Percentiles rank a stretch among this genome's conserved stretches.
phyloP scores from a whole-genome alignment of 2,797 vertebrate species.

The Sebastes alutus region DNA sequence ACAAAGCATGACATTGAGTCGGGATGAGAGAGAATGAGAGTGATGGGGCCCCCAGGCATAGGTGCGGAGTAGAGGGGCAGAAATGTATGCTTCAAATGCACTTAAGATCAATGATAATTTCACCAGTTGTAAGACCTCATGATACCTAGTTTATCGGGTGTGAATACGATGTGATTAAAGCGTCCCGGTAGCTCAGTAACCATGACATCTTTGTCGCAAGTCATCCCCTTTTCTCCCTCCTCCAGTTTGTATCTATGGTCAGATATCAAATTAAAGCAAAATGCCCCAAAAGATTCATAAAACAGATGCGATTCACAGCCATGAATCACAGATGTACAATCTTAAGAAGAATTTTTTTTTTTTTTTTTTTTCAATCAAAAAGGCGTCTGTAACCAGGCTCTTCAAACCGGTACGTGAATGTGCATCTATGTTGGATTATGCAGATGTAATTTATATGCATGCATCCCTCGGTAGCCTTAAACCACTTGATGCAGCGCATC shows the following conservation, averaged over 20 bases:
- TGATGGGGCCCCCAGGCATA: slow-evolving; percentile 68
- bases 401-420: neutral
- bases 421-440: slow-evolving; percentile 26
- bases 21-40: slow-evolving; percentile 77
- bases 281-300: neutral
- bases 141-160: slow-evolving; percentile 64
- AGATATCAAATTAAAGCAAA: slow-evolving; percentile 45
- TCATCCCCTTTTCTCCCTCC: slow-evolving; percentile 25
- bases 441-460: slow-evolving; percentile 21
- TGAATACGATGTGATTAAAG: slow-evolving; percentile 74
- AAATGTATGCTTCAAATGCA: slow-evolving; percentile 70
- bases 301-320: slow-evolving; percentile 8
- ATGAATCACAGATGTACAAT: neutral
- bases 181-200: slow-evolving; percentile 54
- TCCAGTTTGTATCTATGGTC: slow-evolving; percentile 5
- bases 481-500: neutral
- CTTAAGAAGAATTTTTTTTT: too few relatives aligned
- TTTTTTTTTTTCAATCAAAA: neutral
- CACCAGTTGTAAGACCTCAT: slow-evolving; percentile 60
- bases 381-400: neutral
- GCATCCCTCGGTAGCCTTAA: slow-evolving; percentile 4
- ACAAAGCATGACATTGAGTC: slow-evolving; percentile 84
- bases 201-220: slow-evolving; percentile 67
- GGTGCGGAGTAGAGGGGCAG: slow-evolving; percentile 59
- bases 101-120: slow-evolving; percentile 76